Base-by-base conservation (phyloP, 2,113 vertebrate species). In the Coturnix japonica region DNA sequence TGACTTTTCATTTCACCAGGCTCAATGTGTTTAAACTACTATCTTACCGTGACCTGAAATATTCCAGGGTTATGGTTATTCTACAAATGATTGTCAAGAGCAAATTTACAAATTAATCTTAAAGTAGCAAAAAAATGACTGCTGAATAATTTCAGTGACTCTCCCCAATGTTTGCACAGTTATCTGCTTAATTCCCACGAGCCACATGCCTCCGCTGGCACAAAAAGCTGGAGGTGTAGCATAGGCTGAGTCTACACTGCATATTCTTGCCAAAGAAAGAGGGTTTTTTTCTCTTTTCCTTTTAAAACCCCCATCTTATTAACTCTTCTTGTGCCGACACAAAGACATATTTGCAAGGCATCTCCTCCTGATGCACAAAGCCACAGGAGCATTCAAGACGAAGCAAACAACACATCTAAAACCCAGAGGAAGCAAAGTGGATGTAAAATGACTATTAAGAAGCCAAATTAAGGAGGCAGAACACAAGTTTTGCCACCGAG, bases 101-200 rank as follows among this genome's bases (percentile, higher is more conserved):
- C 66, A 96, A 95, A 96, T 87, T 95, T 92, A 91, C 85, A 94
- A 93, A 96, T 94, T 95, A 95, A 95, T 94, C 81, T 81, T 84
- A 54, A 93, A 94, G 91, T 57, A 93, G 71, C 4, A 71, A 76
- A 85, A 84, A 59, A 67, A 67, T 2, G 67, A 63, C 86, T 85
- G 71, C n/a, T 84, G 65, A 90, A 83, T 87, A 74, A 95, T 90
- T 96, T 95, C 90, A 89, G 83, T 0, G 0, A 74, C 7, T 1
- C 37, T 91, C 61, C 43, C 33, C 76, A 90, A 5, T 94, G 84
- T 96, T 96, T 97, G 90, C 92, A 82, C 87, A 95, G 61, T 65
- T 67, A 81, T 94, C 49, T 87, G 69, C 86, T 87, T 94, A 94
- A 95, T 89, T 96, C 90, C 78, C 87, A 75, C 43, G 6, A 64